Evolutionary conservation across 2,888 invertebrate genomes (phyloP).

Genomic region (Seira ritae): DNA sequence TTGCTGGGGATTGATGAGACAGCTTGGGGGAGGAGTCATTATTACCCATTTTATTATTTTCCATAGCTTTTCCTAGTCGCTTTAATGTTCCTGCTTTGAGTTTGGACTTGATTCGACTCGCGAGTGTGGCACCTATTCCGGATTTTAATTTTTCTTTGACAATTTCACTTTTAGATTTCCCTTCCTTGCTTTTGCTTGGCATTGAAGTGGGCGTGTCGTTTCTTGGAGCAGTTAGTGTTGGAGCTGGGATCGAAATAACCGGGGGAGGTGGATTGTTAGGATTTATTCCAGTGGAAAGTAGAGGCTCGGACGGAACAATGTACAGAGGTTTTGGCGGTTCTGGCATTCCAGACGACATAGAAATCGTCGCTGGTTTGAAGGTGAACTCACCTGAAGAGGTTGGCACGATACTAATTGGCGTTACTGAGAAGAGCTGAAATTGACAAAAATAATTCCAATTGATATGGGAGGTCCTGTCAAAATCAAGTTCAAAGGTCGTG

Average conservation of each 20-base stretch:
- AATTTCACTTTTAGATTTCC: conserved; percentile 4
- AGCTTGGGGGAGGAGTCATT: conserved; percentile 25
- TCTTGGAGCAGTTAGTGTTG: background rate
- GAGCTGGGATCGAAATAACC: background rate
- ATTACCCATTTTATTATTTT: background rate
- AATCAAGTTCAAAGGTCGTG: no score
- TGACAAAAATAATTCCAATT: background rate
- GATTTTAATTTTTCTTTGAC: conserved; percentile 26
- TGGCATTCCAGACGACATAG: conserved; percentile 23
- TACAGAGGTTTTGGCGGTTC: conserved; percentile 45
- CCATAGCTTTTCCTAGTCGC: conserved; percentile 3
- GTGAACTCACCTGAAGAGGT: conserved; percentile 51
- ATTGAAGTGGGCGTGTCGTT: background rate
- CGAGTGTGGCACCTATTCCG: conserved; percentile 38
- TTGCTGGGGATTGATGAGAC: background rate
- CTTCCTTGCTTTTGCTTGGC: conserved; percentile 9
- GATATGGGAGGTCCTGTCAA: no score
- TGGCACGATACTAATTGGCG: conserved; percentile 48
- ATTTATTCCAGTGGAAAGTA: conserved; percentile 23
- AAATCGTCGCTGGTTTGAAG: conserved; percentile 36
- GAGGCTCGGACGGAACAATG: conserved; percentile 47
- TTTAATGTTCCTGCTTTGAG: conserved; percentile 45
- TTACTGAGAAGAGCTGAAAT: conserved; percentile 42
- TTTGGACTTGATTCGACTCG: conserved; percentile 45
- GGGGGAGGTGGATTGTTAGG: background rate